phyloP scores from a whole-genome alignment of 1,140 invertebrate genomes.

The Acromyrmex heyeri region DNA sequence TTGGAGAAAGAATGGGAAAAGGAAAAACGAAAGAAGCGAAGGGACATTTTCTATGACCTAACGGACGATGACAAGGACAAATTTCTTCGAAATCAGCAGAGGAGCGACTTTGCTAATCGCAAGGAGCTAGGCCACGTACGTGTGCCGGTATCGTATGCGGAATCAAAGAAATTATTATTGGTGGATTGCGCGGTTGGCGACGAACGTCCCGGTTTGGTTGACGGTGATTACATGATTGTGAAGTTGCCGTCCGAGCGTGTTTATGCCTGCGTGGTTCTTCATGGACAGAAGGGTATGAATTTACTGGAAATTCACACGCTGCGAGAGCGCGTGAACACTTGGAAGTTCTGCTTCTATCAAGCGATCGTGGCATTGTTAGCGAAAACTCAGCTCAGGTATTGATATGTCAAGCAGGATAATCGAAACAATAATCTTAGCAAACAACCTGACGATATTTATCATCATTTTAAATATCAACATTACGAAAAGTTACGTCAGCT shows the following conservation, averaged over 20 bases:
- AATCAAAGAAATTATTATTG: not conserved
- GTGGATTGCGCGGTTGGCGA: slow-evolving; percentile 77
- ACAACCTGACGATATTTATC: no score
- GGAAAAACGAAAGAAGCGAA: slow-evolving; percentile 54
- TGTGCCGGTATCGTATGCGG: slow-evolving; percentile 62
- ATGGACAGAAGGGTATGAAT: slow-evolving; percentile 80
- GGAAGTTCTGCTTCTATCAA: slow-evolving; percentile 83
- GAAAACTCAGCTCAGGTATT: slow-evolving; percentile 82
- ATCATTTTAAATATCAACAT: no score
- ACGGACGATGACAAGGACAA: slow-evolving; percentile 25
- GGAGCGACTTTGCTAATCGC: slow-evolving; percentile 69
- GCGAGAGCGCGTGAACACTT: slow-evolving; percentile 76
- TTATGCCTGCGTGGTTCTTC: slow-evolving; percentile 78
- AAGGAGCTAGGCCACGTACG: slow-evolving; percentile 80
- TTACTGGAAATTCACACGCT: slow-evolving; percentile 71
- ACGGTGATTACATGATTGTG: slow-evolving; percentile 79
- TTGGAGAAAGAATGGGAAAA: not conserved
- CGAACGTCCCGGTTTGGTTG: slow-evolving; percentile 74
- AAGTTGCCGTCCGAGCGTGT: slow-evolving; percentile 65
- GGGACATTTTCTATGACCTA: slow-evolving; percentile 70
- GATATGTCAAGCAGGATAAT: not conserved
- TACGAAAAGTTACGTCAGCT: no score
- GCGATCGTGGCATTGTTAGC: slow-evolving; percentile 79
- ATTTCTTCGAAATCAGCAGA: not conserved
- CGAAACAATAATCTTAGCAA: no score